Evolutionary conservation across 37 sponge, comb jelly and placozoan genomes (phyloP), one percentile per base, ranked within the genome.

Genomic region (Chondrosia reniformis): DNA sequence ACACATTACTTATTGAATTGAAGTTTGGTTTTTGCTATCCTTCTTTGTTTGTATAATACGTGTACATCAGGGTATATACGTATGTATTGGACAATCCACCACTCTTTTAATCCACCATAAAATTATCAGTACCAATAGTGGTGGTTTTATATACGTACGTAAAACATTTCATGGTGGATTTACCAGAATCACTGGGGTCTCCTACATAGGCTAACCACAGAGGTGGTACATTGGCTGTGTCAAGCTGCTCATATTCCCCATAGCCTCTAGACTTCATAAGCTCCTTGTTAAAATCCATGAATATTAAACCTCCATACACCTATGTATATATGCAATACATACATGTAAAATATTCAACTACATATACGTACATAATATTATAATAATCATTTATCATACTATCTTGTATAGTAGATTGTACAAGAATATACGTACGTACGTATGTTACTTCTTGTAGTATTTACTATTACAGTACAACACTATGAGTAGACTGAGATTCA

Each of bases 171-270:
- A n/a, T n/a, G n/a, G n/a, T 27, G 34, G 34, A 42, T 69, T 38
- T 45, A 92, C 93, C 94, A 13, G 94, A 93, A 67, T 93, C 90
- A 82, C 88, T 93, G 39, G 90, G 94, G 49, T 93, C 90, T 15
- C 73, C 72, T 0, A 87, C 81, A 76, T 93, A 93, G 31, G 94
- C 90, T 33, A 93, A 76, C 94, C 94, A 93, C 69, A 93, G 31
- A 0, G 84, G 94, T 21, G 94, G 94, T 27, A 93, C 71, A 0
- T 55, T 34, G 37, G 49, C 44, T 12, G 74, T 63, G n/a, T 74
- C 46, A 71, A 93, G 24, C 4, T 58, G 17, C 45, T 75, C 80
- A 75, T 93, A 93, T 1, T 32, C 75, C 19, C 94, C 94, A 79
- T 89, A 66, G 0, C 80, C 80, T 37, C 73, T 75, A 15, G 33